Percentiles rank a stretch among this genome's conserved stretches.
These are phyloP conservation scores for Ophioninae sp. DNA, from an alignment of 2,888 invertebrate genomes.

Conservation along the genomic window DNA sequence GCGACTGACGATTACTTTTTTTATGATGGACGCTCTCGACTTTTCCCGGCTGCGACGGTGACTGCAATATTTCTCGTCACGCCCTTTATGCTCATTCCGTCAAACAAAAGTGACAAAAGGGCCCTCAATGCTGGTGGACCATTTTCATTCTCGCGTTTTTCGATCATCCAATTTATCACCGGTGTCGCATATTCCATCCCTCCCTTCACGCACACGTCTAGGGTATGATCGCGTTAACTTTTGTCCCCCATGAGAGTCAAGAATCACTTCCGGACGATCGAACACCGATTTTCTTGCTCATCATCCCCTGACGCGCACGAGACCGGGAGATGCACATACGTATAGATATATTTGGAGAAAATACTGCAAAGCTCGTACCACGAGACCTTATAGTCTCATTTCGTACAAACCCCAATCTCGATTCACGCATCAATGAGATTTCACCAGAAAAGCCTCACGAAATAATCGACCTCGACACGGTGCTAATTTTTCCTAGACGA, in stretches of 20 bases:
- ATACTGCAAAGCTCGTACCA: too few relatives aligned
- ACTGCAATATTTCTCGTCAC: constrained; percentile 9
- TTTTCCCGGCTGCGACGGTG: background rate
- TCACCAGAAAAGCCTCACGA: constrained; percentile 25
- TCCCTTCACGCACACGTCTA: background rate
- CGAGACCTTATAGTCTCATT: background rate
- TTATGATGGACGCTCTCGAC: background rate
- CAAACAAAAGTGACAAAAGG: constrained; percentile 55
- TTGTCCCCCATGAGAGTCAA: constrained; percentile 60
- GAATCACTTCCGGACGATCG: constrained; percentile 73
- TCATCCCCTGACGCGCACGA: constrained; percentile 51
- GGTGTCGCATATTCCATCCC: constrained; percentile 60
- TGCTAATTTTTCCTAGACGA: constrained; percentile 38
- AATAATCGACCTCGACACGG: background rate
- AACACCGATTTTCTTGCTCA: constrained; percentile 68
- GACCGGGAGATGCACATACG: constrained; percentile 20
- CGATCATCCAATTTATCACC: constrained; percentile 61
- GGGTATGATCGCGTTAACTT: constrained; percentile 55
- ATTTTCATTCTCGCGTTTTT: constrained; percentile 47
- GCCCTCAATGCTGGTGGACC: constrained; percentile 43
- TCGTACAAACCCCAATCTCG: constrained; percentile 55
- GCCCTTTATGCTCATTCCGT: constrained; percentile 41
- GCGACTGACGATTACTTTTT: background rate
- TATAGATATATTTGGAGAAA: too few relatives aligned
- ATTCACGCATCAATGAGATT: constrained; percentile 25